Percentiles rank a stretch among this genome's conserved stretches.
Conservation (phyloP, 1,140 invertebrate genomes). For the Drosophila prosaltans region DNA sequence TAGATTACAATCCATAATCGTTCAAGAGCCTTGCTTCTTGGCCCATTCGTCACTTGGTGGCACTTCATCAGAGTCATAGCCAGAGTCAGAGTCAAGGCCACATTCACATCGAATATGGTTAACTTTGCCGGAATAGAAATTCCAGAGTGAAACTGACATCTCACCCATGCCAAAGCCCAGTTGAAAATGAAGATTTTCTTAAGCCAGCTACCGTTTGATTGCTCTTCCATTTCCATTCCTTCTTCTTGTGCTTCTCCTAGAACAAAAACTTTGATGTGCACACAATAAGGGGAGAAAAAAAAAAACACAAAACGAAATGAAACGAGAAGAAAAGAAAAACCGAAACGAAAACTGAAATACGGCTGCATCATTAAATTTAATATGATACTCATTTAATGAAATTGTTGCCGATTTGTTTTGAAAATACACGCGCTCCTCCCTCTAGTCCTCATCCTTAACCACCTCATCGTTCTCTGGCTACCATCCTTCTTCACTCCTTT, state of each 20-base stretch:
- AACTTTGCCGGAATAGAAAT: constrained; percentile 68
- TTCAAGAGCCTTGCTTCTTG: constrained; percentile 43
- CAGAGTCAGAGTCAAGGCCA: constrained; percentile 18
- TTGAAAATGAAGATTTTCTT: constrained; percentile 64
- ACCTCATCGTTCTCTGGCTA: constrained; percentile 9
- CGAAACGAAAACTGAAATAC: constrained; percentile 83
- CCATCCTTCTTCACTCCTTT: constrained; percentile 16
- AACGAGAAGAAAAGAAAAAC: constrained; percentile 48
- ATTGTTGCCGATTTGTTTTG: constrained; percentile 84
- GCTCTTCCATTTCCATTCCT: constrained; percentile 15
- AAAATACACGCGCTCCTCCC: constrained; percentile 79
- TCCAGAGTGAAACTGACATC: constrained; percentile 46
- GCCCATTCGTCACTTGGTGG: constrained; percentile 61
- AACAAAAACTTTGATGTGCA: constrained; percentile 58
- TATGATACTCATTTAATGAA: constrained; percentile 84
- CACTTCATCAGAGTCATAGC: constrained; percentile 10
- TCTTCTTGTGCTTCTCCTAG: constrained; percentile 30
- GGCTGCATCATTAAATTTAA: constrained; percentile 84
- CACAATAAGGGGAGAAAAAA: constrained; percentile 17
- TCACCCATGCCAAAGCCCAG: constrained; percentile 3
- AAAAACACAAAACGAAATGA: constrained; percentile 27
- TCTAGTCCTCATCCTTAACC: constrained; percentile 12
- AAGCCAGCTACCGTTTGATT: constrained; percentile 60
- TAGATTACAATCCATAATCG: constrained; percentile 76
- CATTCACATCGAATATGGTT: constrained; percentile 50